Conservation (phyloP, 2,797 vertebrate genomes). For the Potorous gilbertii region DNA sequence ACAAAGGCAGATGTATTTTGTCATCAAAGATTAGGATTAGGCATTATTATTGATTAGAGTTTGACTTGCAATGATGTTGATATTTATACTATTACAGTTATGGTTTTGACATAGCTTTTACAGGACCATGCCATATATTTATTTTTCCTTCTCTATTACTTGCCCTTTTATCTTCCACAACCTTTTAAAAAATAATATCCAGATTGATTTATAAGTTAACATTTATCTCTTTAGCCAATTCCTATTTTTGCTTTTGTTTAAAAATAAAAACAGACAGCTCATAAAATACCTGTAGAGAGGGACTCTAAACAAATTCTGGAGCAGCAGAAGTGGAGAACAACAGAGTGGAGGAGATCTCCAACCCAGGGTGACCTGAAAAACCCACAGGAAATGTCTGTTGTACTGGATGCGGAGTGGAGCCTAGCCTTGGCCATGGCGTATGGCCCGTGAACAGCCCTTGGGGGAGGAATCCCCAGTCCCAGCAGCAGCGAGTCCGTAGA, state of each 20-base stretch:
- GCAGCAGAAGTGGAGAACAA: too few species aligned
- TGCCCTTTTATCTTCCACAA: neutral
- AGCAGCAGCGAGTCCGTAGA: too few species aligned
- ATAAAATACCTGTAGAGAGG: too few species aligned
- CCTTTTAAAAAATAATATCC: neutral
- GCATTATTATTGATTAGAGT: neutral
- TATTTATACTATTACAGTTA: neutral
- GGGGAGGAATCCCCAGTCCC: too few species aligned
- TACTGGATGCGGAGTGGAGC: too few species aligned
- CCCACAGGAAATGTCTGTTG: too few species aligned
- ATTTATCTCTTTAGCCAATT: neutral
- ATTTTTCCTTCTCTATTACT: neutral
- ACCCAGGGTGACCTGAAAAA: too few species aligned
- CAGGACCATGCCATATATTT: neutral
- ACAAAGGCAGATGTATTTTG: neutral
- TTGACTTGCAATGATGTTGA: neutral
- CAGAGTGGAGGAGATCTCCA: too few species aligned
- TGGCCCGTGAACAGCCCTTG: too few species aligned
- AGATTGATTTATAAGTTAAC: neutral
- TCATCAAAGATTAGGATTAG: neutral
- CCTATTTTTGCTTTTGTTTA: neutral
- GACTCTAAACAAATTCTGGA: too few species aligned
- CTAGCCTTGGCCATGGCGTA: too few species aligned
- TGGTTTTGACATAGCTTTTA: neutral
- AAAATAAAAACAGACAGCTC: neutral